phyloP scores from a whole-genome alignment of 2,113 vertebrate genomes.

The cat (Felis catus) region DNA sequence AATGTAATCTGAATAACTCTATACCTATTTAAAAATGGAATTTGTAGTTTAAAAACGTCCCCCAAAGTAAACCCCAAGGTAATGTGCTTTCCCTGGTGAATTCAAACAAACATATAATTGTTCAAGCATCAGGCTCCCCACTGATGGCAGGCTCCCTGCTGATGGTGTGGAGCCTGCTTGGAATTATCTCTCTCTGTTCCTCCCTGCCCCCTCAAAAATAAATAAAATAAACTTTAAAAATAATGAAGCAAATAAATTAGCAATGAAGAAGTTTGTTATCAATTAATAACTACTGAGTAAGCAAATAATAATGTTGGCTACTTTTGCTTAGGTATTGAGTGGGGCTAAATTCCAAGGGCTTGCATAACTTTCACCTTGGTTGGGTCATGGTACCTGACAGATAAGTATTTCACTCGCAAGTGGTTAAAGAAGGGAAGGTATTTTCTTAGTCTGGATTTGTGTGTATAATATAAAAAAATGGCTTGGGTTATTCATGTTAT shows the following conservation, averaged over 20 bases:
- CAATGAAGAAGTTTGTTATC: background rate
- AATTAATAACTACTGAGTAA: background rate
- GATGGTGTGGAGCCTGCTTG: too few species aligned
- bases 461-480: background rate
- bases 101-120: background rate
- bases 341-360: background rate
- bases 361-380: background rate
- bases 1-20: background rate
- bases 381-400: background rate
- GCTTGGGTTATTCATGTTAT: background rate
- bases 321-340: background rate
- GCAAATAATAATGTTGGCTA: background rate
- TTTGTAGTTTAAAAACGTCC: background rate
- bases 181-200: too few species aligned
- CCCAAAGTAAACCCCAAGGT: background rate
- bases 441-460: background rate
- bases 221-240: too few species aligned
- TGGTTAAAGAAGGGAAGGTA: background rate
- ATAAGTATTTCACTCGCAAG: background rate
- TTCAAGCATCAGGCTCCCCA: background rate
- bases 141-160: too few species aligned
- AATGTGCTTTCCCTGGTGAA: background rate
- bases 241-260: background rate
- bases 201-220: too few species aligned
- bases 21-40: background rate